These are phyloP conservation scores for Melanotaenia trifasciata DNA, from an alignment of 2,797 vertebrate species.

Conservation along the genomic window DNA sequence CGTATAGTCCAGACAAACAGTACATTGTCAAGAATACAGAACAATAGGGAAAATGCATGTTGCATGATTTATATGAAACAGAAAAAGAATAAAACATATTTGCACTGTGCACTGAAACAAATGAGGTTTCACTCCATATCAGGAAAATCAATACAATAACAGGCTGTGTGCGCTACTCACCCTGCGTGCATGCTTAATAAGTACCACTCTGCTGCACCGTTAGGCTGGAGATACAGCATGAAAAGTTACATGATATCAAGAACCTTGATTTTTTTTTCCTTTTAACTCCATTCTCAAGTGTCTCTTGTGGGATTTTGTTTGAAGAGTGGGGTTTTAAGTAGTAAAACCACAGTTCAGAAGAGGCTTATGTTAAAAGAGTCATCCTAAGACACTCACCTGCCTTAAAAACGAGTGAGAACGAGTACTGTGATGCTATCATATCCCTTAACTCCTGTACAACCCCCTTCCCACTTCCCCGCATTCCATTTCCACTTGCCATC, in stretches of 20 bases:
- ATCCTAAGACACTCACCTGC: constrained; percentile 78
- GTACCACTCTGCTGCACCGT: constrained; percentile 38
- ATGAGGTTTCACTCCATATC: constrained; percentile 79
- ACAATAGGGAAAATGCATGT: constrained; percentile 68
- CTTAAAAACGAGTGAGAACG: constrained; percentile 64
- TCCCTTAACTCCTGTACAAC: constrained; percentile 63
- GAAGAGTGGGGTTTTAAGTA: constrained; percentile 80
- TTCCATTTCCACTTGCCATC: constrained; percentile 55
- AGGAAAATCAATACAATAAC: constrained; percentile 79
- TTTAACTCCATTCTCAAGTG: constrained; percentile 63
- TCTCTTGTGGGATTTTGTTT: constrained; percentile 78
- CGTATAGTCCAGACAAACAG: constrained; percentile 63
- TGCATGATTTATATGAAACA: constrained; percentile 74
- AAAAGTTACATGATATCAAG: constrained; percentile 67
- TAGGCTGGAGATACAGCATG: constrained; percentile 38
- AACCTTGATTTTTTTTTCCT: constrained; percentile 24
- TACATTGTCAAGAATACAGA: constrained; percentile 65
- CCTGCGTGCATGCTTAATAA: constrained; percentile 74
- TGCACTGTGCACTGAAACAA: constrained; percentile 79
- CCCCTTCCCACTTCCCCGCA: constrained; percentile 28
- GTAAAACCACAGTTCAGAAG: constrained; percentile 83
- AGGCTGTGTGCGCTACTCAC: constrained; percentile 58
- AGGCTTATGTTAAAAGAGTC: constrained; percentile 84
- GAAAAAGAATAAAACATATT: constrained; percentile 81
- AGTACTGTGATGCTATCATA: constrained; percentile 73